phyloP scores from a whole-genome alignment of 2,888 invertebrate genomes.

The Scaeva pyrastri region DNA sequence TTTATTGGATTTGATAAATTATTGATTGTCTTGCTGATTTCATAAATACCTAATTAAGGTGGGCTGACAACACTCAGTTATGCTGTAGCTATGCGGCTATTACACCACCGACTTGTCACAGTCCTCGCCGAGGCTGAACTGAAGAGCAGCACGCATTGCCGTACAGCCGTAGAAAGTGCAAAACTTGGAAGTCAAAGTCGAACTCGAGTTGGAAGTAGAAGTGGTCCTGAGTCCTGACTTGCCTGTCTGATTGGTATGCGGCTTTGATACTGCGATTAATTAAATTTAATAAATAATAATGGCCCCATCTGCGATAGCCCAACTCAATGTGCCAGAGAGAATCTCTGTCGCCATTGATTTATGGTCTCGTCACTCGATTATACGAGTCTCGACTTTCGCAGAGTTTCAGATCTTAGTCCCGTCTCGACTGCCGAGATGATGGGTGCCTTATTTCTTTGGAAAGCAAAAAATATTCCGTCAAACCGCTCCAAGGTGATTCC shows the following conservation, averaged over 20 bases:
- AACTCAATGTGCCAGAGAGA: conserved; percentile 39
- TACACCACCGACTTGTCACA: conserved; percentile 71
- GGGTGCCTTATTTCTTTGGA: neutral
- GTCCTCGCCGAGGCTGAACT: conserved; percentile 47
- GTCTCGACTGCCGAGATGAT: neutral
- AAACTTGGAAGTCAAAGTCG: neutral
- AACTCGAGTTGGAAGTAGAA: too few species aligned
- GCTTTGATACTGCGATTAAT: conserved; percentile 72
- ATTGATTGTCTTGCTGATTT: conserved; percentile 76
- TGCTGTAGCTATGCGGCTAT: conserved; percentile 75
- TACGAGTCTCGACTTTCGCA: conserved; percentile 5
- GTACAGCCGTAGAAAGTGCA: neutral
- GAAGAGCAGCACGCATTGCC: conserved; percentile 44
- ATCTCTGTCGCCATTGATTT: conserved; percentile 64
- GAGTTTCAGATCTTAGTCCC: conserved; percentile 48
- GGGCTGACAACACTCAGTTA: conserved; percentile 74
- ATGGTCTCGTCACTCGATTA: conserved; percentile 68
- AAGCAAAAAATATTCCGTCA: conserved; percentile 7
- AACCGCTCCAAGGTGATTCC: conserved; percentile 52
- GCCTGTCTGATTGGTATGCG: conserved; percentile 68
- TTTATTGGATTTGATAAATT: conserved; percentile 76
- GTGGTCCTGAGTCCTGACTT: neutral
- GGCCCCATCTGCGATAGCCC: conserved; percentile 68
- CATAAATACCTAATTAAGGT: conserved; percentile 76
- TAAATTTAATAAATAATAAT: conserved; percentile 76